A percentile compares a stretch with the other conserved stretches of the same genome.
These are phyloP conservation scores for Phenacoccus solenopsis DNA, from an alignment of 1,140 invertebrate genomes.

Conservation along the genomic window DNA sequence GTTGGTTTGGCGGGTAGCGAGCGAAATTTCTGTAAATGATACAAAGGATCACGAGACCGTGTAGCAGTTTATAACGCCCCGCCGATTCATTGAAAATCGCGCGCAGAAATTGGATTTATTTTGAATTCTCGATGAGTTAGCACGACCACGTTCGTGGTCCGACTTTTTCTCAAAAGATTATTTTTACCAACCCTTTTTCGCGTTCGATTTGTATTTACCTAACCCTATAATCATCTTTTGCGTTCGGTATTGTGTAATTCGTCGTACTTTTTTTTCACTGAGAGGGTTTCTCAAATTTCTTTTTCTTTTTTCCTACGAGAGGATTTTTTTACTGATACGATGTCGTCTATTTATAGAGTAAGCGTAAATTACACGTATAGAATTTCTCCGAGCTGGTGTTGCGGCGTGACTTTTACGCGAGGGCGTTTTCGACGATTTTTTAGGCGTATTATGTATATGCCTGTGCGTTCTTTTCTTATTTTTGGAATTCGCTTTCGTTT, in stretches of 20 bases:
- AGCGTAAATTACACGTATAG: no score
- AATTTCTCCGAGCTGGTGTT: no score
- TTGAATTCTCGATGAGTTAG: conserved; percentile 16
- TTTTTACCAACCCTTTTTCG: conserved; percentile 8
- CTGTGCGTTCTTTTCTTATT: no score
- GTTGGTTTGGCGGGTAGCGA: background rate
- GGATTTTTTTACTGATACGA: no score
- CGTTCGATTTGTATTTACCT: conserved; percentile 14
- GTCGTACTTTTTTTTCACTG: no score
- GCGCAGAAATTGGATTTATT: conserved; percentile 14
- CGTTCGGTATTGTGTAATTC: background rate
- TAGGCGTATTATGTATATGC: no score
- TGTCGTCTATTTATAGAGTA: no score
- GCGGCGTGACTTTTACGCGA: no score
- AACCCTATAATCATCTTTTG: conserved; percentile 6
- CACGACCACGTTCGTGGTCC: background rate
- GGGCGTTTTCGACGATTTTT: no score
- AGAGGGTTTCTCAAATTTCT: no score
- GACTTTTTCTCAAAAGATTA: conserved; percentile 15
- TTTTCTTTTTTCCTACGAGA: no score
- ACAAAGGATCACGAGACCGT: conserved; percentile 5
- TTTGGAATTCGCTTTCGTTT: no score
- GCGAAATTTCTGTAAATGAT: conserved; percentile 15
- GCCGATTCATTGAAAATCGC: background rate
- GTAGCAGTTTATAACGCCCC: conserved; percentile 8